phyloP scores from a whole-genome alignment of 2,888 invertebrate genomes.

The Orthosia incerta region DNA sequence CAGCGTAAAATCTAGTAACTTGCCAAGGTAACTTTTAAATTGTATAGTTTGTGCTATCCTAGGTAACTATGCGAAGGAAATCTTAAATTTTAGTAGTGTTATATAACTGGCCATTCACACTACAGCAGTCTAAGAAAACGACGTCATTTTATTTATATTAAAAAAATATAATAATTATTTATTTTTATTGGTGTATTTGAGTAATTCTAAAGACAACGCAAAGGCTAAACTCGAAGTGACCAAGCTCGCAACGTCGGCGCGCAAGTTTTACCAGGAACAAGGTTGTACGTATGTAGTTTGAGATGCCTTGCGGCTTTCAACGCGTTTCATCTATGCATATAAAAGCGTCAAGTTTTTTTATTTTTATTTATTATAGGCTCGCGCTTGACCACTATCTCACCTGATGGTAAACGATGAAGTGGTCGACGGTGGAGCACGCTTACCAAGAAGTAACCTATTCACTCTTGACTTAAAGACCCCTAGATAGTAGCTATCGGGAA shows the following conservation, averaged over 20 bases:
- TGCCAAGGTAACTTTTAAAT: not conserved
- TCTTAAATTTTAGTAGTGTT: not conserved
- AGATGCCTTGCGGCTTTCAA: no score
- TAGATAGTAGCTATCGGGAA: no score
- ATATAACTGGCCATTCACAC: not conserved
- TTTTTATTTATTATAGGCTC: no score
- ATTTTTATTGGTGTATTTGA: not conserved
- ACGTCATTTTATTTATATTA: no score
- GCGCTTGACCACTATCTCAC: no score
- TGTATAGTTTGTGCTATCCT: not conserved
- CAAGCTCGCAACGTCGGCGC: not conserved
- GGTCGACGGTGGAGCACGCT: no score
- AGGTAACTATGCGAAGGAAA: not conserved
- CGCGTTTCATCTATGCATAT: not conserved
- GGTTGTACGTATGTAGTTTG: not conserved
- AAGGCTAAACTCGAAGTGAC: not conserved
- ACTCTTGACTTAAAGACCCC: no score
- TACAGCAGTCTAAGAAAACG: not conserved
- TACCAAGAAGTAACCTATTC: no score
- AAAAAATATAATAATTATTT: no score
- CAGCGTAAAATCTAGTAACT: conserved; percentile 15
- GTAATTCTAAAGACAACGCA: not conserved
- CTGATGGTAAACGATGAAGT: no score
- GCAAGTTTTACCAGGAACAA: not conserved
- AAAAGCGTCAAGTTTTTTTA: not conserved